Evolutionary conservation across 2,797 vertebrate genomes (phyloP), one percentile per base, ranked within the genome.

Genomic region (Aeoliscus strigatus): DNA sequence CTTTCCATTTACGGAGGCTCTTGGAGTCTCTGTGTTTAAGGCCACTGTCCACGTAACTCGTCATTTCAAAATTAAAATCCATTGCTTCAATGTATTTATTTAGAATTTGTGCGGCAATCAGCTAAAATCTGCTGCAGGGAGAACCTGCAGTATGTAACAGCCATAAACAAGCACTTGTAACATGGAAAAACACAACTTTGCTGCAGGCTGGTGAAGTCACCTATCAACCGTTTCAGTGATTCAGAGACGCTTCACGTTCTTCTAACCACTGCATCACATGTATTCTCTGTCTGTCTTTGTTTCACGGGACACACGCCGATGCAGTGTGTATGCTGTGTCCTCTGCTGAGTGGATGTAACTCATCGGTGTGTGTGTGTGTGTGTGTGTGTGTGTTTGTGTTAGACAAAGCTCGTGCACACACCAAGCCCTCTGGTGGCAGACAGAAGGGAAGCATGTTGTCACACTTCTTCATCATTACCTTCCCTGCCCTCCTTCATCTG

Each of bases 401-500:
- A 25, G 31, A 35, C 15, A 30, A 34, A 49, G 15, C 31, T 32
- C 10, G 27, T 24, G 26, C 27, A 15, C 9, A 60, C 60, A 66
- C 44, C 38, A 57, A 58, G 42, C 39, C 16, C 60, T 57, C 51
- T 54, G 27, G 52, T 50, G 53, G 70, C 59, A 67, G 60, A 44
- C 56, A 48, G 43, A 39, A 77, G 40, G 44, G 39, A 54, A 61
- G 54, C 13, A 48, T 61, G 57, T 61, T 66, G 79, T 79, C 56
- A 66, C 40, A 59, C 69, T 66, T 63, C 44, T 69, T 75, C 63
- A 65, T 73, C 66, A 56, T 83, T 73, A 76, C 59, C 66, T 78
- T 33, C 55, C 48, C 45, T 57, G 43, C 58, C 54, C 56, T 59
- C 60, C 59, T 70, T 75, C 66, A 75, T 70, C 42, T 65, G 16